phyloP scores from a whole-genome alignment of 2,888 invertebrate species.

The Gisinianus flammeolus region DNA sequence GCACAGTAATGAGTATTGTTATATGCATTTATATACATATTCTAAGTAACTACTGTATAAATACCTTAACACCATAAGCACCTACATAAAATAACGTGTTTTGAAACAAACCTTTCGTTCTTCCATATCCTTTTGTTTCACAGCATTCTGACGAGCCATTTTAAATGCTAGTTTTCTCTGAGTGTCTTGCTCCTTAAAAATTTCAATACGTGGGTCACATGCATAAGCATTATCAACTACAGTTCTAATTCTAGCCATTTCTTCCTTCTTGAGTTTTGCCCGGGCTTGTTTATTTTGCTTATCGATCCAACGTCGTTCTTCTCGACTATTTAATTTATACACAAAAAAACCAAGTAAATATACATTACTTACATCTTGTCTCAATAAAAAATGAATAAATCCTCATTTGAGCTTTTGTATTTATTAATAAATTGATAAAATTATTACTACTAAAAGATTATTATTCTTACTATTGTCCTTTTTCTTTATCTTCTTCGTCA shows the following conservation, averaged over 20 bases:
- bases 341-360: background rate
- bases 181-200: slow-evolving; percentile 92
- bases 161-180: slow-evolving; percentile 88
- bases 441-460: no score
- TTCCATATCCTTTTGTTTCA: slow-evolving; percentile 77
- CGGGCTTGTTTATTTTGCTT: slow-evolving; percentile 95
- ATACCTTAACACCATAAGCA: no score
- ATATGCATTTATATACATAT: background rate
- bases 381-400: no score
- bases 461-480: slow-evolving; percentile 76
- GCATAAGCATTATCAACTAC: slow-evolving; percentile 94
- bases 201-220: slow-evolving; percentile 89
- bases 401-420: no score
- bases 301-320: slow-evolving; percentile 97
- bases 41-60: background rate
- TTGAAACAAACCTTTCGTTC: slow-evolving; percentile 78
- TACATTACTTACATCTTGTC: no score
- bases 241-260: slow-evolving; percentile 87
- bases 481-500: slow-evolving; percentile 98
- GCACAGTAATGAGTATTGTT: background rate
- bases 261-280: slow-evolving; percentile 94
- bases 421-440: no score
- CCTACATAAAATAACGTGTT: no score
- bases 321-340: slow-evolving; percentile 67
- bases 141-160: slow-evolving; percentile 72